Base-by-base conservation (phyloP, 1,140 invertebrate species). In the Melipona quadrifasciata region DNA sequence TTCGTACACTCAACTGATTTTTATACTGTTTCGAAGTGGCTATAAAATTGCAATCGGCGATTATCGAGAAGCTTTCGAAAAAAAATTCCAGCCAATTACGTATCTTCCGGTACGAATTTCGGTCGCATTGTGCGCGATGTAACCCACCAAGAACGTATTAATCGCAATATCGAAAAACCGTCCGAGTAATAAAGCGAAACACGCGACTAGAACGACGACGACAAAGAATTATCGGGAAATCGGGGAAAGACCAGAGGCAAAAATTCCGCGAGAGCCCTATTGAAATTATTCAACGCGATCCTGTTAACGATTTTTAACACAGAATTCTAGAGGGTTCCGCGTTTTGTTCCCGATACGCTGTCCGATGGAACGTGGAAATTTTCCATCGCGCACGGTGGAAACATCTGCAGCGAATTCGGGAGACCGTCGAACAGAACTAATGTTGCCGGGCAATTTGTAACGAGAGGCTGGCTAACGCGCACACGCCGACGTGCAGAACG, bases 401-500 rank as follows among this genome's bases (percentile, higher is more conserved):
- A 80, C 87, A 89, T 82, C 87, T 89, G 87, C 82, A 74, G 78
- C 74, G 77, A 75, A 88, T 89, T 70, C 68, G 78, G 68, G 79
- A 70, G 77, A 78, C 74, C 77, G 64, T 88, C 86, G 87, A 88
- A 89, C 77, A 72, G 84, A 77, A 89, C 75, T 78, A 84, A 82
- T 81, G 84, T 88, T 86, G 55, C 65, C 19, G 64, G 80, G 87
- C 78, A 79, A 88, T 88, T 88, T 88, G 86, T 88, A 88, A 87
- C 87, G 51, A 65, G 74, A 24, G 39, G 39, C 70, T 64, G 14
- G 78, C 24, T 31, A 47, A n/a, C 58, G 70, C 67, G 81, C 55
- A 81, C 86, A n/a, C 17, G 17, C 31, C 78, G 65, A 84, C 39
- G 8, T 84, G 67, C 47, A 21, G 55, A 85, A 82, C 84, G 87